Evolutionary conservation across 2,113 vertebrate species (phyloP), one percentile per base, ranked within the genome.

Genomic region (Atlantisia rogersi): DNA sequence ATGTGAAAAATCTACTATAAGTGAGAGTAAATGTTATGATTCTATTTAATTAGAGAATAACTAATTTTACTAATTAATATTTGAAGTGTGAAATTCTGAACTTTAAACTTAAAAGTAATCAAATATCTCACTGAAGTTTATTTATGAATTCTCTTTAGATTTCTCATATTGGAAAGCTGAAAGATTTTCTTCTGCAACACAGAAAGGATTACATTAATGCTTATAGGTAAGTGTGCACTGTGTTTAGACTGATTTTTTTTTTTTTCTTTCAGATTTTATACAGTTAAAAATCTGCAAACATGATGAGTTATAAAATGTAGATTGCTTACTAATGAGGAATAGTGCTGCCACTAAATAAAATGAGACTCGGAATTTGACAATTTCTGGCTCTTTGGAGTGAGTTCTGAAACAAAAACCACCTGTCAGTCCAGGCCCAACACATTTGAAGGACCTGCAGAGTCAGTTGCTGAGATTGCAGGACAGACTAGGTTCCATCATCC

Each of bases 191-290:
- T 87, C 98, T 99, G 19, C 98, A 99, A 77, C 99, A 99, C 97
- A 98, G 99, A 96, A 99, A 99, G 92, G 99, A 99, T 96, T 99
- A 99, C 68, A 98, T 99, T 86, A 99, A 99, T 95, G 98, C 98
- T 37, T 98, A 99, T 86, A 99, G 99, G 99, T 99, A 97, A 96
- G 97, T 73, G 8, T 59, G 1, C 55, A 4, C 52, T 58, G 8
- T 73, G 10, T 63, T 95, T 91, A 39, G 9, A 12, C 65, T 39
- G 40, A 19, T 52, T 53, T 67, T 8, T 84, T 44, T 35, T 35
- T 35, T 35, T 35, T 35, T 35, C n/a, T 35, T 86, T 64, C 63
- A 77, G 12, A 15, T 68, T 68, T 86, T 60, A 28, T 42, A 17
- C 88, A 90, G 46, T 77, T 31, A 52, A 86, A 78, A 80, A 59